Base-by-base conservation (phyloP, 2,113 vertebrate species). In the Clinocottus analis region DNA sequence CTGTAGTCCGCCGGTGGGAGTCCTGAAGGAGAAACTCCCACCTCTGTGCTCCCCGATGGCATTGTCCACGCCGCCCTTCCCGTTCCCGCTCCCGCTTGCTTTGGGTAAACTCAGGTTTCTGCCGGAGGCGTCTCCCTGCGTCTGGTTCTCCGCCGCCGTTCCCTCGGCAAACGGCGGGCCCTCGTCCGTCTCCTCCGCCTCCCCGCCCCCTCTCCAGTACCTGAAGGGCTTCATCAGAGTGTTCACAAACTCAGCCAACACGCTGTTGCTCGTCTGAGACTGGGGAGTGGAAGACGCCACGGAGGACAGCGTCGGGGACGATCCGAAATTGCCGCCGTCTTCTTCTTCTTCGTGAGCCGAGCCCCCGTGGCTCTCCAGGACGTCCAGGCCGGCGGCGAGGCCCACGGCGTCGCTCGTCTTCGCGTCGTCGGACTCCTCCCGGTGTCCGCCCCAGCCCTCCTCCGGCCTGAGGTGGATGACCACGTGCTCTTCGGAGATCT, bases 401-500 rank as follows among this genome's bases (percentile, higher is more conserved):
- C 75, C 68, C 4, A 75, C 21, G 7, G 39, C 47, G 3, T 68
- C 85, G 61, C 55, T 83, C 17, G 63, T 90, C 11, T 85, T 85
- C 33, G 59, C 62, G 53, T 27, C 62, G 1, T 75, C 69, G 6
- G 49, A 72, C 9, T 80, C 73, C 23, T 88, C 79, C 68, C 53
- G 77, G 37, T 55, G 85, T 39, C 82, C 83, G 23, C 71, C 79
- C 90, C 84, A 92, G 25, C n/a, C 39, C 14, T 82, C 77, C 29
- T 65, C 86, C 3, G 90, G 86, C 39, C 61, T 80, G 25, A 94
- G 69, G 60, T 94, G 91, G 51, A 95, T 90, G 31, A 94, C 83
- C 2, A 94, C 85, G 27, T 95, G 94, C 77, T 96, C 94, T 61
- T 90, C 93, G 5, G 94, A 94, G n/a, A 93, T 94, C 83, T 95